Evolutionary conservation across 2,888 invertebrate species (phyloP).

Genomic region (Sphinx pinastri): DNA sequence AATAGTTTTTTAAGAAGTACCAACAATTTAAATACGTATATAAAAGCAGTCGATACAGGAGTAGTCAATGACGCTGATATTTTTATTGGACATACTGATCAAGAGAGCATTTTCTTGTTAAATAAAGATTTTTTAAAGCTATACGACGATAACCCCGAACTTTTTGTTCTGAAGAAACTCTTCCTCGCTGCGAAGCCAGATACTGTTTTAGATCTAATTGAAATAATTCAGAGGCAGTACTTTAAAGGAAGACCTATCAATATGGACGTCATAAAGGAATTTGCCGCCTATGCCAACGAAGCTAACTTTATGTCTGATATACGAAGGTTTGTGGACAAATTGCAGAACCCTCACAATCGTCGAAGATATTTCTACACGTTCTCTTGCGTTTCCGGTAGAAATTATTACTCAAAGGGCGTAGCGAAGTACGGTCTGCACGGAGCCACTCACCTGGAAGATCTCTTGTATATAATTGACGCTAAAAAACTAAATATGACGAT

Average conservation of each 20-base stretch:
- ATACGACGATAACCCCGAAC: constrained; percentile 41
- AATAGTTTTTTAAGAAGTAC: background rate
- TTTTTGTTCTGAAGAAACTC: constrained; percentile 46
- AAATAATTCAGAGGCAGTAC: constrained; percentile 43
- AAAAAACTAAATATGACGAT: constrained; percentile 43
- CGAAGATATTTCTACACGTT: constrained; percentile 51
- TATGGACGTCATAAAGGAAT: constrained; percentile 39
- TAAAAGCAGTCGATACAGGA: constrained; percentile 54
- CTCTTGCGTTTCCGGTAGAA: constrained; percentile 49
- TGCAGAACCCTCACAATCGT: constrained; percentile 33
- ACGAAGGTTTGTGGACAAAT: constrained; percentile 39
- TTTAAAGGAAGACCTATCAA: constrained; percentile 41
- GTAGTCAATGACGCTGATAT: constrained; percentile 79
- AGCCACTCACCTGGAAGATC: constrained; percentile 56
- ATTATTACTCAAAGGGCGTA: constrained; percentile 44
- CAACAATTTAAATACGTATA: background rate
- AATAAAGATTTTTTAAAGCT: constrained; percentile 31
- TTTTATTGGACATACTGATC: constrained; percentile 86
- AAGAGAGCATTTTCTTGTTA: constrained; percentile 78
- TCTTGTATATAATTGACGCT: constrained; percentile 49
- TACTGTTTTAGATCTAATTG: constrained; percentile 38
- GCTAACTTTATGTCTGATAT: constrained; percentile 42
- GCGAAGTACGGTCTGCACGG: constrained; percentile 44
- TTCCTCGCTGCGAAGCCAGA: constrained; percentile 38
- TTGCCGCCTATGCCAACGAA: constrained; percentile 39